These are phyloP conservation scores for Rhinoraja longicauda DNA, from an alignment of 2,797 vertebrate species.

Conservation along the genomic window DNA sequence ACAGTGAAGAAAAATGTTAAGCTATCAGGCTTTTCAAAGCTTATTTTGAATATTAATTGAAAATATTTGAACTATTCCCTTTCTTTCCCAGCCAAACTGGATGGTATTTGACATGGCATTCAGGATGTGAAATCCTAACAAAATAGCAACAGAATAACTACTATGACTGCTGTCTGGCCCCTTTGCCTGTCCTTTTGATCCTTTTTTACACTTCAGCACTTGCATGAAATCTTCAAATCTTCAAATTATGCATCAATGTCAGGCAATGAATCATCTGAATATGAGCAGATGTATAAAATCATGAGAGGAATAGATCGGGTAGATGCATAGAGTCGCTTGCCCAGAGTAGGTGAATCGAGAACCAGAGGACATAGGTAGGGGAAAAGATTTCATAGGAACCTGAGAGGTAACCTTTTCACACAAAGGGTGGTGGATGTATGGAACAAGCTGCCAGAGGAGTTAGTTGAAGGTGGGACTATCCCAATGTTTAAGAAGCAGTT, in stretches of 20 bases:
- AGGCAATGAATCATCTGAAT: background rate
- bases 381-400: too few relatives aligned
- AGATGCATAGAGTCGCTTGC: too few relatives aligned
- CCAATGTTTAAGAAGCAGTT: too few relatives aligned
- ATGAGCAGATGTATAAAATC: background rate
- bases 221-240: slow-evolving; percentile 16
- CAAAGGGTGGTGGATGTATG: too few relatives aligned
- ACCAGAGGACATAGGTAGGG: too few relatives aligned
- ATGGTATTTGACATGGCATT: background rate
- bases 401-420: too few relatives aligned
- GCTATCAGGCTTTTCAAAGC: slow-evolving; percentile 34
- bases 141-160: slow-evolving; percentile 18
- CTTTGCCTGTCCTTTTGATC: background rate
- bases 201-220: background rate
- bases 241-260: background rate
- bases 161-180: background rate
- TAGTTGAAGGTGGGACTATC: too few relatives aligned
- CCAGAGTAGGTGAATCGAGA: too few relatives aligned
- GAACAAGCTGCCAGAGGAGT: too few relatives aligned
- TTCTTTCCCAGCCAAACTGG: background rate
- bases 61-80: slow-evolving; percentile 20
- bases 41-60: slow-evolving; percentile 10
- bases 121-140: slow-evolving; percentile 10
- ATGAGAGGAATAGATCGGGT: too few relatives aligned
- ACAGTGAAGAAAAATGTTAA: slow-evolving; percentile 57